These are phyloP conservation scores for Trididemnum clinides DNA, from an alignment of 23 tunicate genomes.

Conservation along the genomic window DNA sequence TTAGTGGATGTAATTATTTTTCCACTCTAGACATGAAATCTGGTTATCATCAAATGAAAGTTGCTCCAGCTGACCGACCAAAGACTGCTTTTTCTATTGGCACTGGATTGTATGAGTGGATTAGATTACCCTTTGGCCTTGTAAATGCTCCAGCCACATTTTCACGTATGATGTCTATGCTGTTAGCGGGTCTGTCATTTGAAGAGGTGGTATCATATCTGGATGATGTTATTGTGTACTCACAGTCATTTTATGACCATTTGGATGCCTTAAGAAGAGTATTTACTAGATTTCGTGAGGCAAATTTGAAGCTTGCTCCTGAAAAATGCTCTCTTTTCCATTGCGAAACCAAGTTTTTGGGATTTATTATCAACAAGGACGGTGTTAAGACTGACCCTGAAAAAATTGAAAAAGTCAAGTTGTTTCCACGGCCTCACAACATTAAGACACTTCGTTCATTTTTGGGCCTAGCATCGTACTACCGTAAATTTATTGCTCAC, in stretches of 20 bases:
- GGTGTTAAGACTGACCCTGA: constrained; percentile 29
- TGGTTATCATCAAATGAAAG: constrained; percentile 22
- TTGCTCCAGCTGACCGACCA: constrained; percentile 4
- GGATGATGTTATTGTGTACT: constrained; percentile 34
- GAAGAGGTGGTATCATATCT: constrained; percentile 14
- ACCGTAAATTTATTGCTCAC: constrained; percentile 7
- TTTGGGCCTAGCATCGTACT: constrained; percentile 48
- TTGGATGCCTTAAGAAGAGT: neutral
- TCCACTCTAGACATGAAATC: constrained; percentile 19
- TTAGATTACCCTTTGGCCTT: neutral
- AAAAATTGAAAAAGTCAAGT: neutral
- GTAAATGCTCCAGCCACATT: constrained; percentile 56
- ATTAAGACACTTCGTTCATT: constrained; percentile 28
- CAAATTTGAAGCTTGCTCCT: neutral
- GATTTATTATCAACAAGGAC: neutral
- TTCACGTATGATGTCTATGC: constrained; percentile 14
- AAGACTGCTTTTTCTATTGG: neutral
- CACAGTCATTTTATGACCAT: constrained; percentile 33
- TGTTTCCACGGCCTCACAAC: constrained; percentile 24
- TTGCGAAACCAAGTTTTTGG: constrained; percentile 3
- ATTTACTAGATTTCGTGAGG: neutral
- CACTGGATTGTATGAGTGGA: constrained; percentile 10
- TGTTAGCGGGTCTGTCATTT: neutral
- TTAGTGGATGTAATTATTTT: constrained; percentile 25
- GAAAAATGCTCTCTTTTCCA: constrained; percentile 16